Conservation (phyloP, 2,888 invertebrate genomes). For the Tromatobia lineatoria region DNA sequence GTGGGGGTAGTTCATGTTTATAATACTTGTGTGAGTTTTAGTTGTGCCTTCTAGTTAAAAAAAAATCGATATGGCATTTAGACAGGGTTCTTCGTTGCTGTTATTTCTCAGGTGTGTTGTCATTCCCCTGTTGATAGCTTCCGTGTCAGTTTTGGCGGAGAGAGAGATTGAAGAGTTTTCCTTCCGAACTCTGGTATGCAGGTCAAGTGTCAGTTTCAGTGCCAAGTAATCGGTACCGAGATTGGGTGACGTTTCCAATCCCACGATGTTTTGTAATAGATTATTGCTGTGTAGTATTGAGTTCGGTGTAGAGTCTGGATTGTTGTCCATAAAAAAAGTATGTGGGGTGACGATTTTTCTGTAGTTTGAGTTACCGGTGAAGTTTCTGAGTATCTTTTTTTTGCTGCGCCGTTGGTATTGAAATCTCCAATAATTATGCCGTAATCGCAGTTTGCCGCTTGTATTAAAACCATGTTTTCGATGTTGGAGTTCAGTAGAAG, state of each 20-base stretch:
- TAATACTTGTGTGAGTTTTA: background rate
- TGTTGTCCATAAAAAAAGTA: too few relatives aligned
- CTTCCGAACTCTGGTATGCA: background rate
- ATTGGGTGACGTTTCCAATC: background rate
- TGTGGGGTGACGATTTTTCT: too few relatives aligned
- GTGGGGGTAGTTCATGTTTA: conserved; percentile 5
- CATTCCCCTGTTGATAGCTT: background rate
- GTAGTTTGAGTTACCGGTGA: too few relatives aligned
- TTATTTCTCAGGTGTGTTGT: background rate
- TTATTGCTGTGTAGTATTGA: background rate
- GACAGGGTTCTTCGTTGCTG: background rate
- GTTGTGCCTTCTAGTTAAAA: background rate
- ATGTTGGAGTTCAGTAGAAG: too few relatives aligned
- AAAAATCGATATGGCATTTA: background rate
- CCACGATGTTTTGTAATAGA: conserved; percentile 3
- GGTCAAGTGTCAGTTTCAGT: background rate
- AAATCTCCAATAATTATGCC: too few relatives aligned
- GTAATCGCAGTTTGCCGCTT: too few relatives aligned
- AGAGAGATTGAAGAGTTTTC: background rate
- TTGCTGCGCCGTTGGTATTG: too few relatives aligned
- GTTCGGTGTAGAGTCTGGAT: too few relatives aligned
- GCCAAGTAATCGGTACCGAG: conserved; percentile 1
- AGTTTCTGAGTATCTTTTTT: too few relatives aligned
- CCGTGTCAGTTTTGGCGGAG: background rate
- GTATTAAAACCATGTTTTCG: too few relatives aligned